phyloP scores from a whole-genome alignment of 2,797 vertebrate species.

The Orientallactaga sibirica region DNA sequence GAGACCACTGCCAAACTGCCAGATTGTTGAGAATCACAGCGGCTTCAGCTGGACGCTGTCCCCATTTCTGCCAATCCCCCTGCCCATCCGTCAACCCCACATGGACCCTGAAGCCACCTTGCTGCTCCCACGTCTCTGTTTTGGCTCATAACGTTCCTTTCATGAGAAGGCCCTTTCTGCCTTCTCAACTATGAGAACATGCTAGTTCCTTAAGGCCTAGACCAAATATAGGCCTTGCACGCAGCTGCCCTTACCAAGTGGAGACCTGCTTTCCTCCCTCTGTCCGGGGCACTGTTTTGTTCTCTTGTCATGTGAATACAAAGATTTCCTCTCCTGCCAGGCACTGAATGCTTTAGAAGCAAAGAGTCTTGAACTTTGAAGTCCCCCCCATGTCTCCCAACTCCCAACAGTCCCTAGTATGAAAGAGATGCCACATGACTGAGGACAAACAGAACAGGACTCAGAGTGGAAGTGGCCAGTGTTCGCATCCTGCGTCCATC shows the following conservation, averaged over 20 bases:
- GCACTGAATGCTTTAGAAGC: not conserved
- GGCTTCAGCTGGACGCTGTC: not conserved
- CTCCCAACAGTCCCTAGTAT: rapidly evolving
- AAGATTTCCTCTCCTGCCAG: not conserved
- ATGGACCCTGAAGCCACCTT: not conserved
- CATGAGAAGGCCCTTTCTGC: not conserved
- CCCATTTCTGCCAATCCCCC: not conserved
- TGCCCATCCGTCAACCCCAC: not conserved
- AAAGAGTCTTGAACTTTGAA: not conserved
- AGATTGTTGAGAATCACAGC: too few species aligned
- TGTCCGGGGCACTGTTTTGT: not conserved
- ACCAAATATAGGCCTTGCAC: rapidly evolving
- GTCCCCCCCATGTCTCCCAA: rapidly evolving
- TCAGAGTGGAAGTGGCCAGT: not conserved
- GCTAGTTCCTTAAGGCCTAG: not conserved
- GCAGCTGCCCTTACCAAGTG: not conserved
- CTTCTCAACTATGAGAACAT: not conserved
- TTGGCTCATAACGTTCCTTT: not conserved
- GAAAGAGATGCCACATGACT: rapidly evolving
- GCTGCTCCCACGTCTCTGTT: not conserved
- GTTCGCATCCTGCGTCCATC: not conserved
- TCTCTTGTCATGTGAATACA: not conserved
- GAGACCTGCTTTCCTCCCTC: not conserved
- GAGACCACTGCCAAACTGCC: not conserved
- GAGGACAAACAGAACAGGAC: not conserved